Percentiles rank a stretch among this genome's conserved stretches.
Evolutionary conservation across 2,113 vertebrate genomes (phyloP).

Genomic region (Marmota flaviventris): DNA sequence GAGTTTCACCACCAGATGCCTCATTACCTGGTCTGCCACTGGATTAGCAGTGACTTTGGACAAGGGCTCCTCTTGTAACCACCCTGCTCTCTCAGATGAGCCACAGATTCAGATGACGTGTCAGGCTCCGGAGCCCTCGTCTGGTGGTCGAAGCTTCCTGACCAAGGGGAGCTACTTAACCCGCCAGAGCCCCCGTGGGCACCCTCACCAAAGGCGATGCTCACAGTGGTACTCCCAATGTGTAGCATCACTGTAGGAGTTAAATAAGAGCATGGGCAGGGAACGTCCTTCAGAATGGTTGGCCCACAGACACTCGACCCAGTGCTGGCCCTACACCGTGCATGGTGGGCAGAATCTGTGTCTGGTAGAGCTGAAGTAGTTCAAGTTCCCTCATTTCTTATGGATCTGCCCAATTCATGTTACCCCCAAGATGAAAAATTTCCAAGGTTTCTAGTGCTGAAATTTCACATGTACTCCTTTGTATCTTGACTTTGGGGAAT

Average conservation of each 20-base stretch:
- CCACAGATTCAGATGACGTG: background rate
- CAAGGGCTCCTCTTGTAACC: background rate
- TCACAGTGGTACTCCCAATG: no score
- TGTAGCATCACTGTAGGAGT: rapidly evolving
- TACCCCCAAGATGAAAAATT: background rate
- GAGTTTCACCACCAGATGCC: background rate
- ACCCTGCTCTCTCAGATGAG: background rate
- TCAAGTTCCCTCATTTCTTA: background rate
- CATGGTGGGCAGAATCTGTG: background rate
- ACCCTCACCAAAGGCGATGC: background rate
- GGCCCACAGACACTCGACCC: background rate
- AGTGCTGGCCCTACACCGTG: rapidly evolving
- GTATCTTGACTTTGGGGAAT: background rate
- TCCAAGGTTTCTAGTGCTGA: background rate
- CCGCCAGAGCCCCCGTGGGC: background rate
- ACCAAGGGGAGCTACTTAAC: background rate
- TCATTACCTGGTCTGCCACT: background rate
- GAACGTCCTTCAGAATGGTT: background rate
- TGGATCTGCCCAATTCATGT: background rate
- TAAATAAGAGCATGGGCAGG: background rate
- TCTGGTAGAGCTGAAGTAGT: background rate
- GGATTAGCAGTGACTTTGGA: background rate
- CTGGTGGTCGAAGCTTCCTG: background rate
- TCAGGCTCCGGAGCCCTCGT: no score
- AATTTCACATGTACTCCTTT: background rate